Base-by-base conservation (phyloP, 2,113 vertebrate genomes). In the Cottus gobio region DNA sequence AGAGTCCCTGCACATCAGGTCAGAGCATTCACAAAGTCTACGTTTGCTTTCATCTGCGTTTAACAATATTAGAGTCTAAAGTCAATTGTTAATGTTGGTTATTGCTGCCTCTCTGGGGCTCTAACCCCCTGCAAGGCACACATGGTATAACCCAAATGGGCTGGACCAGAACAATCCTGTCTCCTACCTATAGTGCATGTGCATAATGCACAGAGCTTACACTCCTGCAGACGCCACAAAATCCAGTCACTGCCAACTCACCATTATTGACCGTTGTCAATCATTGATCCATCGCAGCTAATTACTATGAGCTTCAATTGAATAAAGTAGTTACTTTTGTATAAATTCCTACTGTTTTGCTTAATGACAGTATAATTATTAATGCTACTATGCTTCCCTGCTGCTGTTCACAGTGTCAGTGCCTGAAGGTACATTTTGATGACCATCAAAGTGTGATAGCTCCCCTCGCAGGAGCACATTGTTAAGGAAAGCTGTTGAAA, bases 361-460 rank as follows among this genome's bases (percentile, higher is more conserved):
- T 57, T 42, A 6, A 58, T 69, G 44, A 68, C 42, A 39, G 58
- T 11, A 18, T 36, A 58, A 22, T 8, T 68, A 46, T 52, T 54
- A 48, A 48, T 42, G 9, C 48, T 50, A 30, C 20, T 42, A 34
- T 12, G 1, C 20, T 67, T 60, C 36, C 30, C 20, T 44, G 22
- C 48, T 75, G 58, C 15, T 5, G 24, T 54, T 86, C 26, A 56
- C n/a, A 78, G 10, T 28, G 8, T 34, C 31, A 42, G 3, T 15
- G 54, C 64, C 71, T 71, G 9, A 77, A 83, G 77, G 61, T 42
- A 36, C 16, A 56, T 65, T 65, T 91, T 84, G 58, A 85, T 86
- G 87, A 93, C 85, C 71, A 92, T 95, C 90, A 94, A 91, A 94
- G 91, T 94, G 95, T 95, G 94, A 96, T 93, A 69, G 75, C 87